Conservation (phyloP, 2,797 vertebrate genomes). For the Acanthis flammea region DNA sequence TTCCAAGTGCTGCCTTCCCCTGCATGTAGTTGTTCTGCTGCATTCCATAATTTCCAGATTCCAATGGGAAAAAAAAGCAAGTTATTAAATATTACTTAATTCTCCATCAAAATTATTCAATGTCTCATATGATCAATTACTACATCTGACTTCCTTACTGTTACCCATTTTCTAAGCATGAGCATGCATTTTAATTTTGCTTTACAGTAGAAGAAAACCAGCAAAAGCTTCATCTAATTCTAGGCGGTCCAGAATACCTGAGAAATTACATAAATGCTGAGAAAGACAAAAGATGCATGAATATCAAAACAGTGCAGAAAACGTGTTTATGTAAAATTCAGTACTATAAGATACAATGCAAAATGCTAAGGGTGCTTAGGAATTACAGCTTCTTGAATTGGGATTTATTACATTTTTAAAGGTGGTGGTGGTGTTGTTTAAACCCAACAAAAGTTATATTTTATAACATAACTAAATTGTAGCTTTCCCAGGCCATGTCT, state of each 20-base stretch:
- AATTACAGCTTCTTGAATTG: neutral
- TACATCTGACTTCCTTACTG: neutral
- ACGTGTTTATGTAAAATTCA: neutral
- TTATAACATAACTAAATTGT: neutral
- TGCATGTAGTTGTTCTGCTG: neutral
- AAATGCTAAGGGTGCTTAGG: neutral
- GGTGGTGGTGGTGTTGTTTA: neutral
- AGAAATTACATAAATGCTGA: neutral
- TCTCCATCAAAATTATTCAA: neutral
- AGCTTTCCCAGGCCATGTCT: neutral
- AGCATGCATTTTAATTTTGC: neutral
- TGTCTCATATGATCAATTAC: neutral
- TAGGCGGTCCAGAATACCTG: neutral
- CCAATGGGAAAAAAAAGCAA: neutral
- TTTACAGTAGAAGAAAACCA: neutral
- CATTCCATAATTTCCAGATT: neutral
- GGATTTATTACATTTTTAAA: neutral
- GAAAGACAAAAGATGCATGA: neutral
- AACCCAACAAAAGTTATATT: rapidly evolving
- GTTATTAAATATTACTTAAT: neutral
- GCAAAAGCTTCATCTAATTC: neutral
- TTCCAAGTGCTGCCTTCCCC: neutral
- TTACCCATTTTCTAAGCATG: neutral
- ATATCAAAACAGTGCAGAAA: neutral
- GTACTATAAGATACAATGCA: neutral